Evolutionary conservation across 2,113 vertebrate species (phyloP), one percentile per base, ranked within the genome.

Genomic region (Grammomys surdaster): DNA sequence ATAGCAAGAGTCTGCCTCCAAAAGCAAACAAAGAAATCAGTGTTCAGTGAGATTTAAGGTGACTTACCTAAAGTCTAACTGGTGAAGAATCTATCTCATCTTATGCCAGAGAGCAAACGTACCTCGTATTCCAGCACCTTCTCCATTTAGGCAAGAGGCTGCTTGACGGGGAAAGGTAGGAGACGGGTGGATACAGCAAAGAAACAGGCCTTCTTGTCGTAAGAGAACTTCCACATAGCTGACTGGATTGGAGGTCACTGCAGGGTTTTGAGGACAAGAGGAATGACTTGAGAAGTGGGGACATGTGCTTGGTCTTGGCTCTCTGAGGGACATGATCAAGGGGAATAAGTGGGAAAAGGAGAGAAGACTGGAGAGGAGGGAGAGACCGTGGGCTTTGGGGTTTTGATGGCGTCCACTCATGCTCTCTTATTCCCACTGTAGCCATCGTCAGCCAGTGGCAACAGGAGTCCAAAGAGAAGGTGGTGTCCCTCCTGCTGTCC

Each of bases 371-470:
- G 17, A 94, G 54, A 60, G 73, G 84, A 90, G 56, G 60, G 77
- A 91, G 56, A 84, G 63, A n/a, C 56, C 26, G 0, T 67, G 80
- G 43, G n/a, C 43, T 43, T 70, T 6, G 46, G 36, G 36, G 75
- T 81, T 72, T 77, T 87, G 40, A 28, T 46, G 63, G 48, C 46
- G 9, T 51, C n/a, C 10, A n/a, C 22, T 60, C 60, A 43, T 2
- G 24, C 3, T 56, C n/a, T 96, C 40, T 91, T 72, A 20, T 89
- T 51, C 86, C 40, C 54, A 87, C 73, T 85, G 7, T 96, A 99
- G 99, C 99, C 82, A 98, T 99, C 91, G 99, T 99, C 97, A 99
- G 98, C 98, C 99, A 99, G 94, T 99, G 99, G 99, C 99, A 99
- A 82, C 99, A 99, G 96, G 99, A 99, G 97, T 98, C 99, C 36